Evolutionary conservation across 2,797 vertebrate genomes (phyloP), one percentile per base, ranked within the genome.

Genomic region (Sebastes alutus): DNA sequence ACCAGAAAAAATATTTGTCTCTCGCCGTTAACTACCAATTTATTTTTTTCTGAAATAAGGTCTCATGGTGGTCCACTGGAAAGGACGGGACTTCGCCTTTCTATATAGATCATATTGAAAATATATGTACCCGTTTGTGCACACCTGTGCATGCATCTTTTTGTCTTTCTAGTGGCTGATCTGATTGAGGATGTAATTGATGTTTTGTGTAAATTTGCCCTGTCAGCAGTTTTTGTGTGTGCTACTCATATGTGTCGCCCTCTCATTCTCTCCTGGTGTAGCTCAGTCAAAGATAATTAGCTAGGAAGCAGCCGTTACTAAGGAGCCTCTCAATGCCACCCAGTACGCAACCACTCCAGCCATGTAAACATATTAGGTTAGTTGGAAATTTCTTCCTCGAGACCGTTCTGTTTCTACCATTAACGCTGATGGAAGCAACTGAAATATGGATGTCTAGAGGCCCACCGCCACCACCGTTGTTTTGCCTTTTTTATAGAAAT

Each of bases 281-380:
- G 85, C 63, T 84, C 85, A 88, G 78, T 90, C 83, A 83, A 85
- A 52, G 52, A 38, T 75, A 86, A 86, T 92, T 87, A 88, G 79
- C 46, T 75, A 61, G 55, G 75, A 84, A 73, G 52, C 72, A 77
- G 78, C 73, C n/a, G 18, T 89, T 81, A 80, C 82, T 80, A 82
- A 85, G 64, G 64, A 86, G 67, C 33, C 35, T 72, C 22, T 59
- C 60, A 68, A 52, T 86, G 76, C 66, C 75, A 81, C 66, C 33
- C 49, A 68, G 60, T 61, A 77, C 5, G 49, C 25, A 46, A 33
- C 58, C 22, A 38, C 70, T 79, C 29, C 35, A 78, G 9, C 38
- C 14, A 20, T 75, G 56, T 84, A 65, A 86, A 82, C 29, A 76
- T 42, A 30, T 7, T 62, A n/a, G 58, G 35, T 70, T 85, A 14